Evolutionary conservation across 2,888 invertebrate species (phyloP), one percentile per base, ranked within the genome.

Genomic region (Dynastes hyllus): DNA sequence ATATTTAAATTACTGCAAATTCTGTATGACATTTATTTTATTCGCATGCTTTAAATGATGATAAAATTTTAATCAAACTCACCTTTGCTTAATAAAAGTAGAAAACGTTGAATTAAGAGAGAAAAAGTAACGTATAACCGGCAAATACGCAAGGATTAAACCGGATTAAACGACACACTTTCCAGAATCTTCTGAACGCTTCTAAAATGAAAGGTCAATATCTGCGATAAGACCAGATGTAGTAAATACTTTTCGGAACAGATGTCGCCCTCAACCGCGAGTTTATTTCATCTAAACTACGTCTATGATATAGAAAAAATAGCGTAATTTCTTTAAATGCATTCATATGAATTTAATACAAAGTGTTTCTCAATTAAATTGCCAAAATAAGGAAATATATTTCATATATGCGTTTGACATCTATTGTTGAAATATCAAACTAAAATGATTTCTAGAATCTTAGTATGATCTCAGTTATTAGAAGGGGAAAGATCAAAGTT

Each of bases 151-250:
- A n/a, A n/a, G 51, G 55, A 40, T 51, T 66, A n/a, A 27, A 27
- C 40, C 9, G 51, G 55, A 40, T 51, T 66, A n/a, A 27, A 27
- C 40, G 32, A 65, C 51, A 66, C 75, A 73, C 75, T 65, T 78
- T 78, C 73, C 65, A 78, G 78, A 78, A 78, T 32, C 40, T 73
- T 55, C 16, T 55, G 55, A 55, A 32, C 5, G 55, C 55, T 55
- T 78, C 73, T 67, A 67, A 40, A 78, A 58, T 58, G 73, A 75
- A 61, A 61, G 73, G 73, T 75, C 73, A 75, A 61, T 61, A 9
- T 51, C 29, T 50, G 27, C 5, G 66, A 73, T 73, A 58, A 66
- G 66, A 11, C 16, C 22, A 11, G 55, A 73, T 66, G 37, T 58
- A 45, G 45, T 32, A 61, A 51, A 55, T 11, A 9, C 27, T 40